Evolutionary conservation across 2,888 invertebrate genomes (phyloP).

Genomic region (Sturmia bella): DNA sequence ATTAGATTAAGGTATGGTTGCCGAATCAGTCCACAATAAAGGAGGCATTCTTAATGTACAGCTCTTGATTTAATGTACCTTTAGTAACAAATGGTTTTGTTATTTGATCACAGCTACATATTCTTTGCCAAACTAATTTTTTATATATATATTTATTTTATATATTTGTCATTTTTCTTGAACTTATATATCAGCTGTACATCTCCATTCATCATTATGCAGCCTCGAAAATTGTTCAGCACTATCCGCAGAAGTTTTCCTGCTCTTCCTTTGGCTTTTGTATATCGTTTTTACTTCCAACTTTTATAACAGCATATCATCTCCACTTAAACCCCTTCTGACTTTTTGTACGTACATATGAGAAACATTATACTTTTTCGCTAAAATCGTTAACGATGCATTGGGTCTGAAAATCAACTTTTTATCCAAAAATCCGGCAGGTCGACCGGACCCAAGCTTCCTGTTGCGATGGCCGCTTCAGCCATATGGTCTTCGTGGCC

Average conservation of each 20-base stretch:
- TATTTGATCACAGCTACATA: background rate
- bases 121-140: background rate
- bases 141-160: background rate
- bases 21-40: conserved; percentile 5
- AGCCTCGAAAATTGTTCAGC: background rate
- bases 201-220: background rate
- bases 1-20: background rate
- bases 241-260: background rate
- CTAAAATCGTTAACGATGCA: background rate
- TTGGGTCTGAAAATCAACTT: conserved; percentile 5
- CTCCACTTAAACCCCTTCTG: background rate
- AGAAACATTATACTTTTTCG: conserved; percentile 14
- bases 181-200: background rate
- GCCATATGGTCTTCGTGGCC: too few species aligned
- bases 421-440: conserved; percentile 2
- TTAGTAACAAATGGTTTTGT: background rate
- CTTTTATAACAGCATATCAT: conserved; percentile 8
- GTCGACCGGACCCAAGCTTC: background rate
- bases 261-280: background rate
- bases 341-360: background rate
- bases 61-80: background rate
- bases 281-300: background rate
- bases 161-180: background rate
- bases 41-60: background rate
- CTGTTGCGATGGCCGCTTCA: background rate